Percentiles rank a stretch among this genome's conserved stretches.
phyloP scores from a whole-genome alignment of 2,113 vertebrate genomes.

The Paracanthobrama guichenoti region DNA sequence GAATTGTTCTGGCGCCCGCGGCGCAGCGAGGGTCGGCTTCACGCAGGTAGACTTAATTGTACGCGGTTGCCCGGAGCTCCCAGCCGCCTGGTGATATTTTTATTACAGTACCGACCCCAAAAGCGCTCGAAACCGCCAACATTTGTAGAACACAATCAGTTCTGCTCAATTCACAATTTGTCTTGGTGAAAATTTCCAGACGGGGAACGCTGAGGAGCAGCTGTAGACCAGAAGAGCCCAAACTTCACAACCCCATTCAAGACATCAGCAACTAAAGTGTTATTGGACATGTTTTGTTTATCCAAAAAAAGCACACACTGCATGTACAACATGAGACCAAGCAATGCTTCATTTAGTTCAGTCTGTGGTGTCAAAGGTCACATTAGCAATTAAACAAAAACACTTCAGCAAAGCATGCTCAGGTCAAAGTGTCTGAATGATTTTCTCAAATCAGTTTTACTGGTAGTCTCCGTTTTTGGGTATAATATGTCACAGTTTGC shows the following conservation, averaged over 20 bases:
- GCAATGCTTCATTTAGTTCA: too few species aligned
- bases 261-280: too few species aligned
- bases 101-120: constrained; percentile 50
- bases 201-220: not conserved
- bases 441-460: too few species aligned
- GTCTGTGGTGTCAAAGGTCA: too few species aligned
- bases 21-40: constrained; percentile 41
- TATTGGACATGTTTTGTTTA: too few species aligned
- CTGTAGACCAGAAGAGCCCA: not conserved
- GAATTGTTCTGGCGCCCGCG: constrained; percentile 46
- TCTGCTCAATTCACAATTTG: not conserved
- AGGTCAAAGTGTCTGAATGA: too few species aligned
- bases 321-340: not conserved
- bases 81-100: constrained; percentile 55
- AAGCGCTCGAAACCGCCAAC: constrained; percentile 34
- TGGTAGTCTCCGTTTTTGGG: too few species aligned
- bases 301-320: not conserved
- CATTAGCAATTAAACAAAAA: too few species aligned
- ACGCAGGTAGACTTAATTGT: constrained; percentile 57
- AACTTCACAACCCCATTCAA: not conserved
- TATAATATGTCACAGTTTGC: too few species aligned
- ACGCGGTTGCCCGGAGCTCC: constrained; percentile 43
- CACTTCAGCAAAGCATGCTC: too few species aligned
- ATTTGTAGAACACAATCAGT: constrained; percentile 41
- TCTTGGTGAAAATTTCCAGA: not conserved